Conservation (phyloP, 23 tunicate genomes). For the Pegea sp. region DNA sequence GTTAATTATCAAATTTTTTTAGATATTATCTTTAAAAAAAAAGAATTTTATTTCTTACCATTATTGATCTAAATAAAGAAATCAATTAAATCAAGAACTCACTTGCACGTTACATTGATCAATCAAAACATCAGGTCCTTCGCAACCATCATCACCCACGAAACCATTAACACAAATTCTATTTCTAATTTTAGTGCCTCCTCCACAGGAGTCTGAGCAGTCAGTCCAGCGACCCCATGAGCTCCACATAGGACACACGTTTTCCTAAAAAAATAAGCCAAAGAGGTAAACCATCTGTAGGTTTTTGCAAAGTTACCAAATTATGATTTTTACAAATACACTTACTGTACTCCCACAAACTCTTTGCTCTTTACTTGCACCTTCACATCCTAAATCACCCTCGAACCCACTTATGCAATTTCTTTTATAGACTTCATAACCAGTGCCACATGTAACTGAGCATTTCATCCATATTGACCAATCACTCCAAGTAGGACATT, state of each 20-base stretch:
- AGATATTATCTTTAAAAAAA: too few relatives aligned
- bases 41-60: too few relatives aligned
- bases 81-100: not conserved
- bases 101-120: slow-evolving; percentile 14
- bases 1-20: too few relatives aligned
- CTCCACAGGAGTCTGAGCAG: not conserved
- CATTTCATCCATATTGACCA: slow-evolving; percentile 5
- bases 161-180: slow-evolving; percentile 12
- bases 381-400: slow-evolving; percentile 32
- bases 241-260: not conserved
- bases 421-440: slow-evolving; percentile 3
- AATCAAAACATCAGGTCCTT: slow-evolving; percentile 4
- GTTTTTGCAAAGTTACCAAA: not conserved
- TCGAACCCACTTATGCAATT: slow-evolving; percentile 1
- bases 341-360: slow-evolving; percentile 16
- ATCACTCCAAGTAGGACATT: slow-evolving; percentile 7
- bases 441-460: slow-evolving; percentile 41
- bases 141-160: slow-evolving; percentile 34
- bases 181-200: not conserved
- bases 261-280: too few relatives aligned
- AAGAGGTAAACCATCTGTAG: too few relatives aligned
- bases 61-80: too few relatives aligned
- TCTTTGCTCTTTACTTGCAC: not conserved
- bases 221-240: not conserved
- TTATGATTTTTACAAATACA: not conserved